phyloP scores from a whole-genome alignment of 2,888 invertebrate species.

The Drosophila falleni region DNA sequence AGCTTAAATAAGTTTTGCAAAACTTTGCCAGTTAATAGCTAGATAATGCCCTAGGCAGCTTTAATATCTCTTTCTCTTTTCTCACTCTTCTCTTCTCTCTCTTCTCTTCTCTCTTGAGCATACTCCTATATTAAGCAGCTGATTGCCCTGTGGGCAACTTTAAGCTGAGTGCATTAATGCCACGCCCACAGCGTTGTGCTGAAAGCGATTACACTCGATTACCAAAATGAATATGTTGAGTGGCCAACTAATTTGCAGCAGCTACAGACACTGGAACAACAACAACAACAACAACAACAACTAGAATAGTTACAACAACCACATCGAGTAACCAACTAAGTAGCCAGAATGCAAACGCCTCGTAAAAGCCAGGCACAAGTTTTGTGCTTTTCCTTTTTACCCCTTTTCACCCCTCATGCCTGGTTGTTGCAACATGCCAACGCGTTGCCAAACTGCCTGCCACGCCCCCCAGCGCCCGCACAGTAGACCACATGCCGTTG shows the following conservation, averaged over 20 bases:
- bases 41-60: neutral
- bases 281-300: conserved; percentile 8
- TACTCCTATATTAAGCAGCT: conserved; percentile 28
- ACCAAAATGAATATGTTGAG: conserved; percentile 70
- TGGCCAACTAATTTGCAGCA: conserved; percentile 61
- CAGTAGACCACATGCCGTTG: conserved; percentile 14
- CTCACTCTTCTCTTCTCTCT: neutral
- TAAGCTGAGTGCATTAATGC: conserved; percentile 29
- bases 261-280: conserved; percentile 23
- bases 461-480: conserved; percentile 34
- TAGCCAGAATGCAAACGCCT: conserved; percentile 50
- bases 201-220: conserved; percentile 66
- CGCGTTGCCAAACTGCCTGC: conserved; percentile 56
- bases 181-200: conserved; percentile 44
- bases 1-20: neutral
- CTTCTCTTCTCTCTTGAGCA: neutral
- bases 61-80: neutral
- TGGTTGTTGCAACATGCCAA: conserved; percentile 54
- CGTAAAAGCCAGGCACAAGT: conserved; percentile 32
- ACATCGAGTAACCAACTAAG: conserved; percentile 24
- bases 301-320: conserved; percentile 6
- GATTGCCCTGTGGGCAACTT: conserved; percentile 33
- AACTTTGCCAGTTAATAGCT: neutral
- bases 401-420: neutral
- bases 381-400: conserved; percentile 27